A percentile compares a stretch with the other conserved stretches of the same genome.
These are phyloP conservation scores for Megaleporinus macrocephalus DNA, from an alignment of 2,113 vertebrate species.

Conservation along the genomic window DNA sequence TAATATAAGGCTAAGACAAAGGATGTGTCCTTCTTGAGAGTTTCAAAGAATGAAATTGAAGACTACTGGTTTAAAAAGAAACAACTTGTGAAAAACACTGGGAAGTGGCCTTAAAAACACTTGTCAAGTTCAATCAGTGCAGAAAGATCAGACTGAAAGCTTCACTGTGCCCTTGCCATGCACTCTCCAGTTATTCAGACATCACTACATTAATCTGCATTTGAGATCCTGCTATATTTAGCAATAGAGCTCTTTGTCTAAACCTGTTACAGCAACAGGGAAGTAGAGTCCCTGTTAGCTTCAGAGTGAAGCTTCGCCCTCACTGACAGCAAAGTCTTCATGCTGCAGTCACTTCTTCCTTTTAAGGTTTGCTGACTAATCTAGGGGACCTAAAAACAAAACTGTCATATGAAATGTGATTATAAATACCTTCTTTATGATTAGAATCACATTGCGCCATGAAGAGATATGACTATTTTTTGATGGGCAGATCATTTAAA, in stretches of 20 bases:
- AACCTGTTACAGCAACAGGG: not conserved
- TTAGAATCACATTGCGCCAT: not conserved
- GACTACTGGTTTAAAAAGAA: no score
- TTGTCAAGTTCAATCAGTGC: not conserved
- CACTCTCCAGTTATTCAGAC: constrained; percentile 48
- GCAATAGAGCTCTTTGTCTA: constrained; percentile 49
- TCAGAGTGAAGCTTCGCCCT: not conserved
- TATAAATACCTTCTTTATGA: not conserved
- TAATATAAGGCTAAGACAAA: not conserved
- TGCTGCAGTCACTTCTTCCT: not conserved
- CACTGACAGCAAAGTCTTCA: not conserved
- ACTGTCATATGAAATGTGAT: not conserved
- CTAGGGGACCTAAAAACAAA: not conserved
- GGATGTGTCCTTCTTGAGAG: not conserved
- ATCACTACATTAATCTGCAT: constrained; percentile 61
- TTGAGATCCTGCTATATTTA: constrained; percentile 66
- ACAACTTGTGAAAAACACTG: not conserved
- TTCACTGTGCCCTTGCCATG: constrained; percentile 9
- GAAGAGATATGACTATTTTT: not conserved
- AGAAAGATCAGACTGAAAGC: not conserved
- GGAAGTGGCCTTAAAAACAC: not conserved
- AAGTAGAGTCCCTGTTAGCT: not conserved
- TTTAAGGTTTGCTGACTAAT: not conserved
- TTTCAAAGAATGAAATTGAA: not conserved
- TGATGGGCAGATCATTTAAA: no score